A percentile compares a stretch with the other conserved stretches of the same genome.
Evolutionary conservation across 2,797 vertebrate species (phyloP).

Genomic region (Etheostoma nigrum): DNA sequence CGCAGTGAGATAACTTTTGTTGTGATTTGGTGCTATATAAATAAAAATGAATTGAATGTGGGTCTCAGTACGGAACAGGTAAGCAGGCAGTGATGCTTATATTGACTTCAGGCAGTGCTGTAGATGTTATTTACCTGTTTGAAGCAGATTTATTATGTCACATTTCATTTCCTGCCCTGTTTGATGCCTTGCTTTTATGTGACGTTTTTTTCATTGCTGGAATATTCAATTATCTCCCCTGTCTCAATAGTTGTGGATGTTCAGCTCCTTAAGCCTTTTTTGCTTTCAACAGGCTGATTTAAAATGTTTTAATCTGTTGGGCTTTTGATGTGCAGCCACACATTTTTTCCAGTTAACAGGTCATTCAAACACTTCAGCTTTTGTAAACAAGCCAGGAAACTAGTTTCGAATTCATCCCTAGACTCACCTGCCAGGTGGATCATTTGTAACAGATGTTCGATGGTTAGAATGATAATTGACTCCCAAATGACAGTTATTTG

Average conservation of each 20-base stretch:
- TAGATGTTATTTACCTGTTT: constrained; percentile 11
- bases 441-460: constrained; percentile 15
- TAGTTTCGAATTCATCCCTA: constrained; percentile 9
- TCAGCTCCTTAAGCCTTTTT: constrained; percentile 32
- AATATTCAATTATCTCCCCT: constrained; percentile 28
- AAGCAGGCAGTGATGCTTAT: background rate
- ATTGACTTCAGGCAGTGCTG: background rate
- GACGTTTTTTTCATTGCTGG: background rate
- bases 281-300: constrained; percentile 41
- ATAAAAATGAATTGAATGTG: too few species aligned
- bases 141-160: constrained; percentile 22
- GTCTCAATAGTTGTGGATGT: constrained; percentile 3
- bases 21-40: too few species aligned
- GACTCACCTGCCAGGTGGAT: constrained; percentile 24
- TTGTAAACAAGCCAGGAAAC: constrained; percentile 29
- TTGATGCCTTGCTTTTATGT: constrained; percentile 6
- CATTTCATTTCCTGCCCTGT: constrained; percentile 31
- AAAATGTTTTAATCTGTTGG: background rate
- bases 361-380: constrained; percentile 32
- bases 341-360: constrained; percentile 5
- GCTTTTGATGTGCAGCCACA: constrained; percentile 36
- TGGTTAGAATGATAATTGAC: background rate
- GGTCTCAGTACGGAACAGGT: background rate
- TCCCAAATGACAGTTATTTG: background rate
- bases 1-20: too few species aligned